These are phyloP conservation scores for Balaeniceps rex DNA, from an alignment of 2,113 vertebrate genomes.

Conservation along the genomic window DNA sequence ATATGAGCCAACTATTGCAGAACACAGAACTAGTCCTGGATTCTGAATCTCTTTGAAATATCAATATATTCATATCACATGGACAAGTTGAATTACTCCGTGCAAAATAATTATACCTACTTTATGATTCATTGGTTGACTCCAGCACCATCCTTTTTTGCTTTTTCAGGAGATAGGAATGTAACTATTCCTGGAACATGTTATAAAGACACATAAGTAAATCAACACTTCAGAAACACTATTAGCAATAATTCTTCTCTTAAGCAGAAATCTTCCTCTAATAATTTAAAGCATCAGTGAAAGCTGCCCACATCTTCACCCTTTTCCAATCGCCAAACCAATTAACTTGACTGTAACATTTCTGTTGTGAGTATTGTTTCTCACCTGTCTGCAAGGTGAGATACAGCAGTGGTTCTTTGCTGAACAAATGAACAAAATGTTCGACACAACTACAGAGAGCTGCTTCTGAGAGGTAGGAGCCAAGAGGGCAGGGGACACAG, in stretches of 20 bases:
- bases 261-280: neutral
- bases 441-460: neutral
- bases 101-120: neutral
- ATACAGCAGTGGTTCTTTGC: neutral
- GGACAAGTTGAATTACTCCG: neutral
- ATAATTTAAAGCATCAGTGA: neutral
- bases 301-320: neutral
- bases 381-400: neutral
- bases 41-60: neutral
- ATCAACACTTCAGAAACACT: neutral
- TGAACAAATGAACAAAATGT: neutral
- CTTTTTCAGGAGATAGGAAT: neutral
- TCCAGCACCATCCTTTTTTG: neutral
- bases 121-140: neutral
- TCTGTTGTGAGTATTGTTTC: neutral
- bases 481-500: neutral
- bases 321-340: neutral
- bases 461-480: neutral
- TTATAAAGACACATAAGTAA: neutral
- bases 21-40: neutral
- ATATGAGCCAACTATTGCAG: neutral
- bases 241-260: neutral
- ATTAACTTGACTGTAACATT: neutral
- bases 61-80: neutral
- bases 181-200: neutral